A percentile compares a stretch with the other conserved stretches of the same genome.
These are phyloP conservation scores for Amaurobius ferox DNA, from an alignment of 2,888 invertebrate genomes.

Conservation along the genomic window DNA sequence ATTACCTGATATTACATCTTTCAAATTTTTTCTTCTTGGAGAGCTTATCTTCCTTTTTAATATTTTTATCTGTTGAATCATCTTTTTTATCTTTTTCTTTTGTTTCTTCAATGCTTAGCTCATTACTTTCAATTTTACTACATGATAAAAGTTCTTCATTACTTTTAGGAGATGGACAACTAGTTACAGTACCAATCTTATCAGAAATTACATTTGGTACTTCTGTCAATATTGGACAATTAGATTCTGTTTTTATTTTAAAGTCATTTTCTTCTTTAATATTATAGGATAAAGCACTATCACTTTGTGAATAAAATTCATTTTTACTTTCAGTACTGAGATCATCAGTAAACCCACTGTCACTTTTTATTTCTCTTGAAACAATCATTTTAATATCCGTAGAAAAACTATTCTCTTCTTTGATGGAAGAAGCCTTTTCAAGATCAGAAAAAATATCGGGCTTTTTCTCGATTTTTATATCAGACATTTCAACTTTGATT, in stretches of 20 bases:
- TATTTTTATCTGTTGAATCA: constrained; percentile 70
- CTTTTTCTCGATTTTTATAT: constrained; percentile 32
- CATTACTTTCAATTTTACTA: background rate
- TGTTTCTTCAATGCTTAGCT: constrained; percentile 33
- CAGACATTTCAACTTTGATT: constrained; percentile 1
- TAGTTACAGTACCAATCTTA: background rate
- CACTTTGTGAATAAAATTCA: constrained; percentile 37
- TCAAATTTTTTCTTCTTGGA: constrained; percentile 73
- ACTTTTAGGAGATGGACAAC: background rate
- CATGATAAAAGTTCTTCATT: background rate
- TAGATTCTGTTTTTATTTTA: constrained; percentile 18
- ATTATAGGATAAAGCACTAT: constrained; percentile 29
- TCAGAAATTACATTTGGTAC: background rate
- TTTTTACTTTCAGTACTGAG: constrained; percentile 41
- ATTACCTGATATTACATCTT: constrained; percentile 71
- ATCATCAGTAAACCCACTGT: constrained; percentile 45
- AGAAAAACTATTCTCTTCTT: constrained; percentile 19
- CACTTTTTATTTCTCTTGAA: constrained; percentile 49
- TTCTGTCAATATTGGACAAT: constrained; percentile 3
- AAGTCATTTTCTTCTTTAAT: constrained; percentile 32
- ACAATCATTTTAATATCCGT: constrained; percentile 20
- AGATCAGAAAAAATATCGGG: constrained; percentile 35
- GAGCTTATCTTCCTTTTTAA: constrained; percentile 72
- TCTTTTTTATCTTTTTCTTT: constrained; percentile 73
- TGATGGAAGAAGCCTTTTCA: background rate